Evolutionary conservation across 2,113 vertebrate species (phyloP).

Genomic region (Hypomesus transpacificus): DNA sequence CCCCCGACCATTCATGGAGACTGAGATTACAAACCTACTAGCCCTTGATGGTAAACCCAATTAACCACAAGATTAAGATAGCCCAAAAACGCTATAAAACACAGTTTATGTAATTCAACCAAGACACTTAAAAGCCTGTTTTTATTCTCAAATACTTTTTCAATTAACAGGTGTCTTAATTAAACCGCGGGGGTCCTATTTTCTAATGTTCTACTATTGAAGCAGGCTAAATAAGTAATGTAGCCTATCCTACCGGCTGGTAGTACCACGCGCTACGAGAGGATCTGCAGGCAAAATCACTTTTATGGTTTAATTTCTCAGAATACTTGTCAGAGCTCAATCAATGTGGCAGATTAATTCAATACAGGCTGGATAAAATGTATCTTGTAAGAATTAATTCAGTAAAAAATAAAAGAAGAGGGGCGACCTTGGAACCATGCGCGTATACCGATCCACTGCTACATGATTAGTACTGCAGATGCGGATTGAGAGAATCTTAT

Average conservation of each 20-base stretch:
- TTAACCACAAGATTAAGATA: background rate
- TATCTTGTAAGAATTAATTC: no score
- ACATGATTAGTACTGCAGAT: background rate
- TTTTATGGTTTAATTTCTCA: background rate
- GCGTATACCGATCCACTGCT: background rate
- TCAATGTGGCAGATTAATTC: background rate
- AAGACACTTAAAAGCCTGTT: no score
- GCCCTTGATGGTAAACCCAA: background rate
- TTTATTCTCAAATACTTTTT: no score
- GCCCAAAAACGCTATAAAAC: background rate
- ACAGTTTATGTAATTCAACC: background rate
- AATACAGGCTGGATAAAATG: background rate
- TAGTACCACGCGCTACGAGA: background rate
- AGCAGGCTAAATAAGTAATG: no score
- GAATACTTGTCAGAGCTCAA: background rate
- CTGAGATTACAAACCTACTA: slow-evolving; percentile 11
- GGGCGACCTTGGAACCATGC: background rate
- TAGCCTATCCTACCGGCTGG: background rate
- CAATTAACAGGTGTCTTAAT: no score
- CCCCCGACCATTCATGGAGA: slow-evolving; percentile 21
- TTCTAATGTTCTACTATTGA: no score
- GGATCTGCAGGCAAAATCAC: background rate
- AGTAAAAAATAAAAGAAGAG: background rate
- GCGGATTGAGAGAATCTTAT: background rate
- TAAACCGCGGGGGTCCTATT: no score